These are phyloP conservation scores for Distichodus sexfasciatus DNA, from an alignment of 2,797 vertebrate species.

Conservation along the genomic window DNA sequence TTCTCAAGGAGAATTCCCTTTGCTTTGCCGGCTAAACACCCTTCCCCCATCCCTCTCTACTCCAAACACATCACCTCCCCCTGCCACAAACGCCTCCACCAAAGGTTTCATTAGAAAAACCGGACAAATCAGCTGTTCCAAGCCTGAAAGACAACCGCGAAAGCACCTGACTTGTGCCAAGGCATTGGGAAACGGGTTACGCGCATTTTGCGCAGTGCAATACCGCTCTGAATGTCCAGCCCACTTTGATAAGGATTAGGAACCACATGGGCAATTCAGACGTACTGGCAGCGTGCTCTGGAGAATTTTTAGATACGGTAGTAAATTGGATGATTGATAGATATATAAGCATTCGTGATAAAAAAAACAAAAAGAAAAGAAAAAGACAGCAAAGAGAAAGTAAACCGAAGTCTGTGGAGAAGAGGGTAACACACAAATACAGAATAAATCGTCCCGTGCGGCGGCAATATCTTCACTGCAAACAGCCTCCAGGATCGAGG, in stretches of 20 bases:
- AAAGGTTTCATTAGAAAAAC: neutral
- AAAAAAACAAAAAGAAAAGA: too few species aligned
- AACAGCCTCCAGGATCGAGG: too few species aligned
- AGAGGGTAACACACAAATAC: neutral
- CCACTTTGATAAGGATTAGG: constrained; percentile 2
- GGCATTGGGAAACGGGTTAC: neutral
- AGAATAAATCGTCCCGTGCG: neutral
- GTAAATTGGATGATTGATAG: too few species aligned
- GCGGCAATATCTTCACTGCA: too few species aligned
- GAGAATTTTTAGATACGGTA: too few species aligned
- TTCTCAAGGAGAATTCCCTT: constrained; percentile 54
- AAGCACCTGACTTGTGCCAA: neutral
- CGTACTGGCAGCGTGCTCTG: neutral
- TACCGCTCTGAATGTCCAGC: constrained; percentile 2
- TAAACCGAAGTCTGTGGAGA: neutral
- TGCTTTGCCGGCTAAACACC: constrained; percentile 47
- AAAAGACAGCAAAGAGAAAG: too few species aligned
- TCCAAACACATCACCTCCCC: constrained; percentile 27
- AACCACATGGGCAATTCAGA: constrained; percentile 4
- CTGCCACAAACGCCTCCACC: neutral
- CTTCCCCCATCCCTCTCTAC: constrained; percentile 61
- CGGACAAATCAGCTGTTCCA: constrained; percentile 8
- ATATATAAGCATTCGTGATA: neutral
- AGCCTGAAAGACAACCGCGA: neutral
- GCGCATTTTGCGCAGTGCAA: constrained; percentile 17